phyloP scores from a whole-genome alignment of 1,140 invertebrate genomes.

The Trichogramma pretiosum region DNA sequence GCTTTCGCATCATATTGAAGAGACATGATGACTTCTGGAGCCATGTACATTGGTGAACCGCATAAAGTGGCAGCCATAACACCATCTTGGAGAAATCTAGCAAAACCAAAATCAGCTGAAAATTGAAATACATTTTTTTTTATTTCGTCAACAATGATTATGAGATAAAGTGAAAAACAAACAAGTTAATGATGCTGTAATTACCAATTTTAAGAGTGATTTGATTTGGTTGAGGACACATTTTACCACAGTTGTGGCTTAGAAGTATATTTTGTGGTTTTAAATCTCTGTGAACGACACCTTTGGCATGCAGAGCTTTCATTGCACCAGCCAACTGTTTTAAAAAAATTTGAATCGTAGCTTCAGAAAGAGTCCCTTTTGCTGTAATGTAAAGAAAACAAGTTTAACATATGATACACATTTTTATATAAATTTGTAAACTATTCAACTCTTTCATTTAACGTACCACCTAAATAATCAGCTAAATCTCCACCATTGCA shows the following conservation, averaged over 20 bases:
- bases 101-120: constrained; percentile 98
- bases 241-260: constrained; percentile 68
- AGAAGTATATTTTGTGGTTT: constrained; percentile 97
- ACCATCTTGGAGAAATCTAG: constrained; percentile 93
- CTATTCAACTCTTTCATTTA: no score
- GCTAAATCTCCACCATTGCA: constrained; percentile 98
- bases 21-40: constrained; percentile 99
- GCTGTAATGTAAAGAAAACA: constrained; percentile 47
- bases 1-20: constrained; percentile 98
- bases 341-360: constrained; percentile 91
- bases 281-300: constrained; percentile 96
- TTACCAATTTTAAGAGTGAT: constrained; percentile 92
- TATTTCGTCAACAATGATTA: no score
- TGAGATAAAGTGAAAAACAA: no score
- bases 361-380: constrained; percentile 91
- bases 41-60: constrained; percentile 99
- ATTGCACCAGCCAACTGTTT: constrained; percentile 94
- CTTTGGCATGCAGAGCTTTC: constrained; percentile 91
- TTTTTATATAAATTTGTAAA: constrained; percentile 20
- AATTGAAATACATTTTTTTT: constrained; percentile 25
- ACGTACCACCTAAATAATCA: constrained; percentile 88
- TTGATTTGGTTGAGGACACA: constrained; percentile 78
- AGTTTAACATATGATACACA: not conserved
- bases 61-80: constrained; percentile 99
- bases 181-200: constrained; percentile 13